Evolutionary conservation across 2,888 invertebrate genomes (phyloP).

Genomic region (Cerastis rubricosa): DNA sequence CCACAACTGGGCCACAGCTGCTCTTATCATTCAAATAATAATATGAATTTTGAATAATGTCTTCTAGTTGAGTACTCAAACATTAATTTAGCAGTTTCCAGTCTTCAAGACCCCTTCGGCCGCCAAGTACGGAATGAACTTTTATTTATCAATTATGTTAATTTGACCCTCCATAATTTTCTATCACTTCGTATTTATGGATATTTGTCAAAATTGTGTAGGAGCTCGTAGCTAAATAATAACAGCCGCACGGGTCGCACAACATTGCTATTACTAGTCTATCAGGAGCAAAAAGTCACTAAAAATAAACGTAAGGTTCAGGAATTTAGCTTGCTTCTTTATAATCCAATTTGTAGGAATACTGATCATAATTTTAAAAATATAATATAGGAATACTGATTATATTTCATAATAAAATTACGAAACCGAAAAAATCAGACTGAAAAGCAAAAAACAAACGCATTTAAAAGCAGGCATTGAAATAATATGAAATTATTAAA

Average conservation of each 20-base stretch:
- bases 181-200: neutral
- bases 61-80: neutral
- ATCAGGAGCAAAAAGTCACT: neutral
- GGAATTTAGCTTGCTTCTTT: neutral
- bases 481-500: too few species aligned
- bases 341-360: neutral
- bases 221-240: too few species aligned
- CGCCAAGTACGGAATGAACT: neutral
- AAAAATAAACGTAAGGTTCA: neutral
- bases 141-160: neutral
- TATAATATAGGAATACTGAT: neutral
- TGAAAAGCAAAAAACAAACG: too few species aligned
- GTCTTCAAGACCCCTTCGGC: neutral
- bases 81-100: neutral
- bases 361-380: too few species aligned
- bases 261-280: conserved; percentile 10
- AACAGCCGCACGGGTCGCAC: too few species aligned
- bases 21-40: neutral
- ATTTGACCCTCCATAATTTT: neutral
- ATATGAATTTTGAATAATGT: neutral
- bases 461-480: too few species aligned
- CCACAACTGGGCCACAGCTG: too few species aligned
- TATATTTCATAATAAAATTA: too few species aligned
- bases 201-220: neutral
- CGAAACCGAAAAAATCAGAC: too few species aligned